Evolutionary conservation across 2,888 invertebrate species (phyloP), one percentile per base, ranked within the genome.

Genomic region (Digitonthophagus gazella): DNA sequence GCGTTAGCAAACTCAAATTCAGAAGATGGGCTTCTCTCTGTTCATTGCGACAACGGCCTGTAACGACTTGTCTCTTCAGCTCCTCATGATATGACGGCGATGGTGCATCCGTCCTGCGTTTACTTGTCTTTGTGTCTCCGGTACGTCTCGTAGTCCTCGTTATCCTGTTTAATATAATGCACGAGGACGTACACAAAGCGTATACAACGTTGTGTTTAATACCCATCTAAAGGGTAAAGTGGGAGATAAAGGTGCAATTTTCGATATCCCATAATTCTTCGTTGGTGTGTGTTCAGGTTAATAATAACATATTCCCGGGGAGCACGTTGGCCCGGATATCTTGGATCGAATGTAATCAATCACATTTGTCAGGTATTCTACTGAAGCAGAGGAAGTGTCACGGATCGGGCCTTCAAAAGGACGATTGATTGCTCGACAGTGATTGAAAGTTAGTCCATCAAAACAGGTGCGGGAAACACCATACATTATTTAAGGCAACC

Each of bases 361-460:
- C 81, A 81, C 78, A 80, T 78, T 80, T 80, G 81, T 80, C 80
- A 79, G 79, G 77, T 77, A 76, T 78, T 78, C 76, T 76, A 74
- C 76, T 74, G 75, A 73, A 77, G 75, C 75, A 74, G 71, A 74
- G 74, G 72, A 74, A 74, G 72, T 71, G 73, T 71, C 75, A 72
- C 70, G 71, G 78, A 79, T 78, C 78, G 76, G 79, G 75, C 79
- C 61, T 78, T 79, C 79, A 79, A 44, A 77, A 79, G 75, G 76
- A 79, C 75, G 81, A 80, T 81, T 81, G 80, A 81, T 82, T 80
- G 78, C 78, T 75, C 76, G 81, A 80, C 82, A 78, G 78, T 81
- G 81, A 82, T 82, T 80, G 81, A 81, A 80, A 78, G 78, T 76
- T 74, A 72, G 75, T 75, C 74, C 75, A 78, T 78, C 79, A 78